Conservation (phyloP, 2,888 invertebrate species). For the Polymixis flavicincta region DNA sequence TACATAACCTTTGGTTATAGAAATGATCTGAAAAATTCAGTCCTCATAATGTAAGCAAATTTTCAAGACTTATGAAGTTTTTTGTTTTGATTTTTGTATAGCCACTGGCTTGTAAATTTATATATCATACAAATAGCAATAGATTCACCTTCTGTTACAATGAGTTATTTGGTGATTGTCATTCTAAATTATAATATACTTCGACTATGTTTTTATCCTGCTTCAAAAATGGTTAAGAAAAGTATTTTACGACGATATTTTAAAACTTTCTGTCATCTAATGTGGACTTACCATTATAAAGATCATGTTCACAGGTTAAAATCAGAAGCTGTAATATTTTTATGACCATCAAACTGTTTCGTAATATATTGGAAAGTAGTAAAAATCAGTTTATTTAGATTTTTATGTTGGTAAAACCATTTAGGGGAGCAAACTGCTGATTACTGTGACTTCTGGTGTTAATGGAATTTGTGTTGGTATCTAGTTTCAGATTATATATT, state of each 20-base stretch:
- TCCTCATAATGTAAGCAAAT: not conserved
- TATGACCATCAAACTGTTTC: slow-evolving; percentile 32
- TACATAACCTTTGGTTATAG: not conserved
- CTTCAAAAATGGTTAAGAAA: not conserved
- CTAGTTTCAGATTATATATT: slow-evolving; percentile 1
- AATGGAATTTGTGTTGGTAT: slow-evolving; percentile 21
- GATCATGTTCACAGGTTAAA: slow-evolving; percentile 27
- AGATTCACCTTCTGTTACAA: not conserved
- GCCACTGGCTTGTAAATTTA: not conserved
- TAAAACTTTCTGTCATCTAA: slow-evolving; percentile 1
- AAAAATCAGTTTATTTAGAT: slow-evolving; percentile 45
- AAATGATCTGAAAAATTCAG: not conserved
- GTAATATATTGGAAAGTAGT: slow-evolving; percentile 31
- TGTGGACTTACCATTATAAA: slow-evolving; percentile 13
- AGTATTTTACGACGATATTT: not conserved
- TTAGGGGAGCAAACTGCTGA: slow-evolving; percentile 21
- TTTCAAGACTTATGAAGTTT: not conserved
- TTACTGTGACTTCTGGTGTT: slow-evolving; percentile 22
- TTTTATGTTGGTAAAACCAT: slow-evolving; percentile 37
- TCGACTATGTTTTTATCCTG: not conserved
- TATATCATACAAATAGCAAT: not conserved
- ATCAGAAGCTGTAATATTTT: slow-evolving; percentile 41
- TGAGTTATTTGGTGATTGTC: not conserved
- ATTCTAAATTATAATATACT: not conserved
- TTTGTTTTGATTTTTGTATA: not conserved